These are phyloP conservation scores for Megalops cyprinoides DNA, from an alignment of 2,797 vertebrate genomes.

Conservation along the genomic window DNA sequence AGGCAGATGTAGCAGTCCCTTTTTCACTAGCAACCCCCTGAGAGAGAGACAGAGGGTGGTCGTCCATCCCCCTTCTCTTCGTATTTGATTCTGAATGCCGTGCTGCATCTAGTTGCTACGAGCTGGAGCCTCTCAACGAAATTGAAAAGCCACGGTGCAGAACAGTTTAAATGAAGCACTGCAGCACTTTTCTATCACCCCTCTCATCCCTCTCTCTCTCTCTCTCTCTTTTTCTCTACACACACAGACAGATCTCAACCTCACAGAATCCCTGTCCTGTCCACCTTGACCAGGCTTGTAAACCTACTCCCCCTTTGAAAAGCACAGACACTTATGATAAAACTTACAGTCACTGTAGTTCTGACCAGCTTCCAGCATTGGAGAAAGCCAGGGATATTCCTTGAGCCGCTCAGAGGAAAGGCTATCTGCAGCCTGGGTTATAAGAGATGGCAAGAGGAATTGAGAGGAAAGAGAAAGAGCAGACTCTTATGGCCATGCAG, in stretches of 20 bases:
- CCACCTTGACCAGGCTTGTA: constrained; percentile 38
- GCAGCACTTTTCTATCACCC: constrained; percentile 47
- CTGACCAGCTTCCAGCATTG: constrained; percentile 42
- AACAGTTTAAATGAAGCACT: constrained; percentile 69
- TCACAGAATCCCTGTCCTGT: constrained; percentile 60
- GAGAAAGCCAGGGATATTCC: constrained; percentile 47
- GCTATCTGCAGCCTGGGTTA: constrained; percentile 5
- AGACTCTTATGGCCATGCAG: constrained; percentile 69
- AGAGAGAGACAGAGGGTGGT: constrained; percentile 42
- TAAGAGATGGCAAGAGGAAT: constrained; percentile 22
- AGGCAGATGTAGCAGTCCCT: neutral
- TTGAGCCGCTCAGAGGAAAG: constrained; percentile 46
- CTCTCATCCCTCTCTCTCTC: constrained; percentile 32
- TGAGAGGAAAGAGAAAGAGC: constrained; percentile 39
- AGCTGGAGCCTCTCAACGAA: constrained; percentile 70
- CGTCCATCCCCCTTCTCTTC: constrained; percentile 48
- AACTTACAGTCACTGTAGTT: constrained; percentile 44
- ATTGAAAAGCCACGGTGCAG: constrained; percentile 73
- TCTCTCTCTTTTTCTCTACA: constrained; percentile 34
- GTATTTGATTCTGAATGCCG: constrained; percentile 61
- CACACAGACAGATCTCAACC: constrained; percentile 46
- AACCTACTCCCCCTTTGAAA: constrained; percentile 44
- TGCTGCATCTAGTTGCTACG: constrained; percentile 57
- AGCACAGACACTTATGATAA: constrained; percentile 41
- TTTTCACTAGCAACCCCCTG: constrained; percentile 28